These are phyloP conservation scores for Coregonus clupeaformis DNA, from an alignment of 2,113 vertebrate species.

Conservation along the genomic window DNA sequence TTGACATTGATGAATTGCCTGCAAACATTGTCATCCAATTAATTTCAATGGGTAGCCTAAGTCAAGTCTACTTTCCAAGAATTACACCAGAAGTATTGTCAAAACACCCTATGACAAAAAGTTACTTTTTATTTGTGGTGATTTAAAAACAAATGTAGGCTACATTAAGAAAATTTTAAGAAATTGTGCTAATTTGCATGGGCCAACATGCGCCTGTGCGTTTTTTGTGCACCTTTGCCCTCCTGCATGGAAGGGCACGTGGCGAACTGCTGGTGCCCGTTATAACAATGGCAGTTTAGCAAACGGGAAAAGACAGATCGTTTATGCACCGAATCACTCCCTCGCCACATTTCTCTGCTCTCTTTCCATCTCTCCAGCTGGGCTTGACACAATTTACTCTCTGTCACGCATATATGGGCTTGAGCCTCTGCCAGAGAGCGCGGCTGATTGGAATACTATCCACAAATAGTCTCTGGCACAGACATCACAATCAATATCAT, in stretches of 20 bases:
- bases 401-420: conserved; percentile 55
- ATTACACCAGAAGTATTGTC: conserved; percentile 1
- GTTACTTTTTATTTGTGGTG: background rate
- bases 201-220: background rate
- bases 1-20: conserved; percentile 60
- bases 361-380: conserved; percentile 35
- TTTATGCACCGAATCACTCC: conserved; percentile 42
- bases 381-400: conserved; percentile 50
- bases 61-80: conserved; percentile 21
- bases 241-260: conserved; percentile 32
- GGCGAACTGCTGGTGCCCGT: conserved; percentile 36
- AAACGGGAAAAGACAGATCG: conserved; percentile 51
- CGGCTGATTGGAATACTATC: background rate
- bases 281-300: conserved; percentile 47
- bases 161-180: background rate
- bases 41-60: background rate
- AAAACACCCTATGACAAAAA: background rate
- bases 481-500: background rate
- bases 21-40: conserved; percentile 23
- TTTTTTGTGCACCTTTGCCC: background rate
- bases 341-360: conserved; percentile 11
- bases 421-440: conserved; percentile 37
- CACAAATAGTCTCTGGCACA: conserved; percentile 19
- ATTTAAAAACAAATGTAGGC: too few species aligned
- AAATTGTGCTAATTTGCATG: background rate